A percentile compares a stretch with the other conserved stretches of the same genome.
These are phyloP conservation scores for Distichodus sexfasciatus DNA, from an alignment of 2,797 vertebrate genomes.

Conservation along the genomic window DNA sequence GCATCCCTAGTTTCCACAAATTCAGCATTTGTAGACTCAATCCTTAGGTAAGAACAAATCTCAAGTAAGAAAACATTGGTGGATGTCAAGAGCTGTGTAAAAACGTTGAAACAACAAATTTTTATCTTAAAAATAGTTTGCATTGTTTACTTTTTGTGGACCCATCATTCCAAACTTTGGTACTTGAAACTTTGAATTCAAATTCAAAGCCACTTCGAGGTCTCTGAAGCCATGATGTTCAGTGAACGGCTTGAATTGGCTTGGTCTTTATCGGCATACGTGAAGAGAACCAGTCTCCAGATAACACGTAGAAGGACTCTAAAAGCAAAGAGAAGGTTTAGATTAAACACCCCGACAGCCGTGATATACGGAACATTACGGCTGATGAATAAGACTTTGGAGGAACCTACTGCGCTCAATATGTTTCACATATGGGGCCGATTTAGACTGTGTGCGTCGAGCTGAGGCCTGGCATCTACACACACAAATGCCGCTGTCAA, in stretches of 20 bases:
- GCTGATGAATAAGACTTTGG: conserved; percentile 36
- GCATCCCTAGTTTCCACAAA: no score
- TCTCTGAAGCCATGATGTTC: not conserved
- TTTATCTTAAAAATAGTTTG: no score
- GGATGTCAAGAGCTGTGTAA: no score
- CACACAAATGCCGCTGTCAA: conserved; percentile 36
- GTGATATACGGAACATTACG: conserved; percentile 25
- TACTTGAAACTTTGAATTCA: no score
- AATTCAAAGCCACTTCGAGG: not conserved
- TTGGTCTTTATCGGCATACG: not conserved
- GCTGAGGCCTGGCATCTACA: conserved; percentile 45
- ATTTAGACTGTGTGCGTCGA: conserved; percentile 34
- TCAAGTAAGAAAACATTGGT: no score
- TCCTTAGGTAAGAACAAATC: no score
- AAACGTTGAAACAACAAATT: no score
- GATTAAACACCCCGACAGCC: conserved; percentile 32
- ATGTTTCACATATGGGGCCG: conserved; percentile 42
- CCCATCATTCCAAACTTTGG: no score
- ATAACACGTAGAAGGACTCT: not conserved
- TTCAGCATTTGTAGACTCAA: no score
- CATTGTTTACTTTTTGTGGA: no score
- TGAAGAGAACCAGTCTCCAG: conserved; percentile 1
- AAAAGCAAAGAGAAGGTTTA: conserved; percentile 28
- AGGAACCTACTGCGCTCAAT: conserved; percentile 23
- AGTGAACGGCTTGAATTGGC: conserved; percentile 9